Conservation (phyloP, 2,113 vertebrate species). For the Channa maculata region DNA sequence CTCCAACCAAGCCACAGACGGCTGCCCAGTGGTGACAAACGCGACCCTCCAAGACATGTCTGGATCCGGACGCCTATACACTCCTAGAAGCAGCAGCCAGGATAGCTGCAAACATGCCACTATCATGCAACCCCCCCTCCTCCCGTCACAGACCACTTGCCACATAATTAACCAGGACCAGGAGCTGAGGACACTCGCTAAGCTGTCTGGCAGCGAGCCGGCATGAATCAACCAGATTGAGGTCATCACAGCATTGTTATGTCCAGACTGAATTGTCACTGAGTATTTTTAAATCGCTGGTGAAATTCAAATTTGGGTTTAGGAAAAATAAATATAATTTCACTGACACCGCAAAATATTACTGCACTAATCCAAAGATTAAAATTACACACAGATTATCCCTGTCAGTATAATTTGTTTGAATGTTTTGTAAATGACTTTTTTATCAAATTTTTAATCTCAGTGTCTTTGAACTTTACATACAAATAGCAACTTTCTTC, state of each 20-base stretch:
- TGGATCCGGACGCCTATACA: slow-evolving; percentile 26
- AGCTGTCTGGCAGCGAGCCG: slow-evolving; percentile 59
- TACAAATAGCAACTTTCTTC: too few species aligned
- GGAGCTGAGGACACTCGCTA: slow-evolving; percentile 67
- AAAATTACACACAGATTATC: too few species aligned
- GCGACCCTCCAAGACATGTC: slow-evolving; percentile 14
- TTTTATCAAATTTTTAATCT: background rate
- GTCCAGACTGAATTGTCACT: slow-evolving; percentile 12
- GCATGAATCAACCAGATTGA: slow-evolving; percentile 63
- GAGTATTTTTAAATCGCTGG: slow-evolving; percentile 32
- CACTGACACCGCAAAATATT: background rate
- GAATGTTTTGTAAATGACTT: slow-evolving; percentile 3
- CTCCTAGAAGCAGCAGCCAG: slow-evolving; percentile 50
- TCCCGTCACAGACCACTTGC: slow-evolving; percentile 24
- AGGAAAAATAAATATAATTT: slow-evolving; percentile 13
- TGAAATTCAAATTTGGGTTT: slow-evolving; percentile 36
- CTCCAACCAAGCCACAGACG: slow-evolving; percentile 43
- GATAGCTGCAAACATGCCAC: slow-evolving; percentile 70
- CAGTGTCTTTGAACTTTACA: background rate
- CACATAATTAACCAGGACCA: slow-evolving; percentile 55
- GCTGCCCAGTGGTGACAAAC: slow-evolving; percentile 22
- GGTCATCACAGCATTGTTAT: slow-evolving; percentile 62
- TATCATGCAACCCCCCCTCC: slow-evolving; percentile 75
- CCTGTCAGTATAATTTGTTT: too few species aligned
- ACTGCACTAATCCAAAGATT: background rate